Evolutionary conservation across 2,113 vertebrate species (phyloP), one percentile per base, ranked within the genome.

Genomic region (Petroica traversi): DNA sequence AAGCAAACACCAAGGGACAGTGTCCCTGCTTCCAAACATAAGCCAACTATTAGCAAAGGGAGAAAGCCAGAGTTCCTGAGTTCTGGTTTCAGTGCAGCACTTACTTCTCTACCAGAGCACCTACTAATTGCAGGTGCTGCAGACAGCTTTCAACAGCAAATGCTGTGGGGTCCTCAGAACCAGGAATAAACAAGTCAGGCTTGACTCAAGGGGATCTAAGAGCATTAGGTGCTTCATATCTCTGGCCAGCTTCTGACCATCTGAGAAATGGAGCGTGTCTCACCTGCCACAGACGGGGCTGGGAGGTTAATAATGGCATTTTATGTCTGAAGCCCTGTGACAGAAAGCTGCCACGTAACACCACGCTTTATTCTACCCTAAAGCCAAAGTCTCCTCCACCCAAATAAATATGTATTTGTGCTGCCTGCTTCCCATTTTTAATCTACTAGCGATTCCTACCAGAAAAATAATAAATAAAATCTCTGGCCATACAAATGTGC

Each of bases 321-420:
- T 93, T 59, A 74, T 19, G 5, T 94, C 93, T 95, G 64, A 94
- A 74, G 78, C 84, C 78, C 59, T 94, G 78, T 1, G 40, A 90
- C 88, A 95, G 78, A 94, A 96, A 95, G 67, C 78, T 90, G 82
- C 78, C 93, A 90, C 34, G 6, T 93, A 95, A 92, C 88, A 80
- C 72, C 92, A 52, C 0, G 1, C 78, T 85, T 93, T 94, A 94
- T 92, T 94, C 88, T 92, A 90, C 85, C 75, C 85, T 94, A 86
- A 89, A 96, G 94, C 87, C 74, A 92, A 94, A 95, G 75, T 88
- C 67, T 96, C 75, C 94, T 94, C 87, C 92, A 51, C 87, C 89
- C 92, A 93, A 93, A 83, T 85, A 82, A 96, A 66, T 82, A 92
- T 36, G 59, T 68, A 81, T 90, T 93, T 67, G 55, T 81, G 82